A percentile compares a stretch with the other conserved stretches of the same genome.
phyloP scores from a whole-genome alignment of 2,113 vertebrate species.

The Oreochromis niloticus region DNA sequence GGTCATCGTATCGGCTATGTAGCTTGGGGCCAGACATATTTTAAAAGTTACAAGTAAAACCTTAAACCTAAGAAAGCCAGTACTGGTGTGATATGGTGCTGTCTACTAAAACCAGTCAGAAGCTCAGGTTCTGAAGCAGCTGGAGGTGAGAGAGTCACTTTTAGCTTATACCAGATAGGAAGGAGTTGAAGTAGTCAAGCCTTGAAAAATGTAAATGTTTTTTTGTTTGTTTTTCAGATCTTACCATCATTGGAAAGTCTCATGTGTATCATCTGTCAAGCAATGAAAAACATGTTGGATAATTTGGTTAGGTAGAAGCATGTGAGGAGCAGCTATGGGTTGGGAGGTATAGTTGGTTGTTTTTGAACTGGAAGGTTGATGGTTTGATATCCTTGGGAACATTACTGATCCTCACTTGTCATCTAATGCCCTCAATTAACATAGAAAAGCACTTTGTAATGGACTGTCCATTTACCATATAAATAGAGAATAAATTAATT shows the following conservation, averaged over 20 bases:
- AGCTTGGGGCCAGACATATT: not conserved
- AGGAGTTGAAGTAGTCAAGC: not conserved
- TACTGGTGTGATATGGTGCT: not conserved
- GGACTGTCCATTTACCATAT: not conserved
- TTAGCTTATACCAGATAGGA: not conserved
- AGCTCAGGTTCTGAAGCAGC: not conserved
- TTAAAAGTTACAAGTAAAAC: not conserved
- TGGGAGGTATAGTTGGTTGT: not conserved
- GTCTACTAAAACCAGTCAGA: not conserved
- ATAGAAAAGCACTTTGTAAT: not conserved
- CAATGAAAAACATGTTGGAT: not conserved
- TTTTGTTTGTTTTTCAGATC: not conserved
- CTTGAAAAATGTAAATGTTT: not conserved
- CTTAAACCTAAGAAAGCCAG: not conserved
- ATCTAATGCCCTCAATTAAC: fast-evolving
- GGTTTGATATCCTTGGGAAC: not conserved
- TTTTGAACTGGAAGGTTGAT: not conserved
- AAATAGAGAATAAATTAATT: not conserved
- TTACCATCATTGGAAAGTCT: fast-evolving
- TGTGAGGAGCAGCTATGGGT: not conserved
- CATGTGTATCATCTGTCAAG: not conserved
- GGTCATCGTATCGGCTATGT: not conserved
- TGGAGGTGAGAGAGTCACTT: not conserved
- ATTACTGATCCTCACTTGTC: not conserved
- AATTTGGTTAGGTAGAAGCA: not conserved